These are phyloP conservation scores for Maconellicoccus hirsutus DNA, from an alignment of 1,140 invertebrate species.

Conservation along the genomic window DNA sequence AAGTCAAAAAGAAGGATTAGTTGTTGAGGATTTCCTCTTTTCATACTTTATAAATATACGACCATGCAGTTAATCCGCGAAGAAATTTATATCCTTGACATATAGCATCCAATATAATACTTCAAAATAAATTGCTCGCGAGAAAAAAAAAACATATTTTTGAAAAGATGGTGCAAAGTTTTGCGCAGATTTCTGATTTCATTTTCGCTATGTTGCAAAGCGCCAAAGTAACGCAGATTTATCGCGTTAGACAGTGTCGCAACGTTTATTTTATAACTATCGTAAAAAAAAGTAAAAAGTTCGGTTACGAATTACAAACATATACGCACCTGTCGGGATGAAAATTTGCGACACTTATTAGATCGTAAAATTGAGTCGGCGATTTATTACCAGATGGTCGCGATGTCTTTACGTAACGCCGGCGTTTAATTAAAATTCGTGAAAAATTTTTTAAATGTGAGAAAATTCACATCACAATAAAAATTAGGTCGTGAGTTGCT, in stretches of 20 bases:
- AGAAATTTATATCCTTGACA: conserved; percentile 16
- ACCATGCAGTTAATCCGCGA: conserved; percentile 11
- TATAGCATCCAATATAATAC: conserved; percentile 12
- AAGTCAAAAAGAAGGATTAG: conserved; percentile 9
- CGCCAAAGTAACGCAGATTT: background rate
- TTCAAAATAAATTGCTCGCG: conserved; percentile 7
- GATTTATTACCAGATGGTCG: background rate
- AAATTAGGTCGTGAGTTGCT: background rate
- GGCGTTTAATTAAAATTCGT: background rate
- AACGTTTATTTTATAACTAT: background rate
- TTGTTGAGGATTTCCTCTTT: conserved; percentile 8
- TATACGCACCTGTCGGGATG: background rate
- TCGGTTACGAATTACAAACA: background rate
- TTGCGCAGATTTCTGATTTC: background rate
- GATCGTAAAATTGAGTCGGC: background rate
- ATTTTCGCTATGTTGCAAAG: background rate
- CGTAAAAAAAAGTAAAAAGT: background rate
- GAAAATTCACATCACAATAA: background rate
- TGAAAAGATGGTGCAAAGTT: background rate
- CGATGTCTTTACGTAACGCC: background rate
- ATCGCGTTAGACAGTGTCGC: background rate
- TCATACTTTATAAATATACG: conserved; percentile 9
- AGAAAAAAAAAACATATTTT: background rate
- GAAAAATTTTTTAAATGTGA: background rate
- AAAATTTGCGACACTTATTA: background rate